These are phyloP conservation scores for Xyrichtys novacula DNA, from an alignment of 2,797 vertebrate species.

Conservation along the genomic window DNA sequence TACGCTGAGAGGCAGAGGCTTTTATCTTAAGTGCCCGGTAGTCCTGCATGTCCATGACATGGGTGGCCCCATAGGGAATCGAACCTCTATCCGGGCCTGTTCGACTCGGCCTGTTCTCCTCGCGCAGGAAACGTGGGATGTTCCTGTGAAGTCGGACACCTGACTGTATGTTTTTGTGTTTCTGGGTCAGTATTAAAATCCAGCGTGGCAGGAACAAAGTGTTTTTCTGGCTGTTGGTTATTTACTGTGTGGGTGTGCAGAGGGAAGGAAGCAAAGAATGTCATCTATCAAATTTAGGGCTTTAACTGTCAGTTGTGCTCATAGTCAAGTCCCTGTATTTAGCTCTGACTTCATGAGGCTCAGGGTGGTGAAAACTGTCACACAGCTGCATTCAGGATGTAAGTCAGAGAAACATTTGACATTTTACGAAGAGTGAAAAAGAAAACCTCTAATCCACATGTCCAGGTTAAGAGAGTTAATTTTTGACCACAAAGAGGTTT, in stretches of 20 bases:
- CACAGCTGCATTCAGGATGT: not conserved
- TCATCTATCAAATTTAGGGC: not conserved
- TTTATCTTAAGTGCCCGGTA: conserved; percentile 42
- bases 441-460: too few relatives aligned
- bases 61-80: conserved; percentile 6
- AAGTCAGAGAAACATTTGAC: not conserved
- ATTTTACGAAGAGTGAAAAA: not conserved
- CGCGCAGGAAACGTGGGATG: not conserved
- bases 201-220: conserved; percentile 3
- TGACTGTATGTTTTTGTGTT: conserved; percentile 10
- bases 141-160: conserved; percentile 7
- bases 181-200: conserved; percentile 25
- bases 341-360: not conserved
- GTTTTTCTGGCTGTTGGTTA: conserved; percentile 14
- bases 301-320: not conserved
- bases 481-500: too few relatives aligned
- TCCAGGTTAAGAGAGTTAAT: too few relatives aligned
- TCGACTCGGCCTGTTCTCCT: not conserved
- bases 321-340: not conserved
- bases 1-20: conserved; percentile 24
- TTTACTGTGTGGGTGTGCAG: not conserved
- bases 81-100: conserved; percentile 13
- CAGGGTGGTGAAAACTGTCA: not conserved
- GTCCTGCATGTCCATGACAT: conserved; percentile 1
- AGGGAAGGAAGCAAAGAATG: not conserved